Evolutionary conservation across 2,888 invertebrate genomes (phyloP).

Genomic region (Brachypterus glaber): DNA sequence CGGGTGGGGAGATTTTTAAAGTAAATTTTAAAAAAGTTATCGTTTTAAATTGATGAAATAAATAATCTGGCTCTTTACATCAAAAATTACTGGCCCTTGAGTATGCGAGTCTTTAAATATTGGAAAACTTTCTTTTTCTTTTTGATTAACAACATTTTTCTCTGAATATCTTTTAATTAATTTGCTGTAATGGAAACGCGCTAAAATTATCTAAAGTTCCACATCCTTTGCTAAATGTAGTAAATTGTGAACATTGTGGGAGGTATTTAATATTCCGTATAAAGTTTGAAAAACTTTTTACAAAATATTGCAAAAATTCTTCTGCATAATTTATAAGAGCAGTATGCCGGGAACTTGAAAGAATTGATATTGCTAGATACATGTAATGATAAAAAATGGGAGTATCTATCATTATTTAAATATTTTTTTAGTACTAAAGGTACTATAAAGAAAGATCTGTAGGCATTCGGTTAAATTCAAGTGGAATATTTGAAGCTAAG

Average conservation of each 20-base stretch:
- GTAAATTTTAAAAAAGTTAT: not conserved
- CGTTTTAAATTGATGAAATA: not conserved
- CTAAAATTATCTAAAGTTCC: not conserved
- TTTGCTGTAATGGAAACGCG: not conserved
- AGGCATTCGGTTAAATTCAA: not conserved
- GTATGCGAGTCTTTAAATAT: not conserved
- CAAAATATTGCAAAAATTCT: not conserved
- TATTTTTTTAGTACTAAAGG: not conserved
- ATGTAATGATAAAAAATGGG: not conserved
- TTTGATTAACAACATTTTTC: not conserved
- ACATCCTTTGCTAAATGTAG: not conserved
- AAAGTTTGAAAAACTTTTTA: not conserved
- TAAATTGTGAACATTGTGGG: not conserved
- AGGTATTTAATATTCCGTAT: not conserved
- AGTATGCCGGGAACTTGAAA: not conserved
- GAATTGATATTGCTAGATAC: constrained; percentile 1
- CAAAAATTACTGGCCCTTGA: not conserved
- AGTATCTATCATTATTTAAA: not conserved
- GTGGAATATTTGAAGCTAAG: not conserved
- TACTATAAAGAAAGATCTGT: not conserved
- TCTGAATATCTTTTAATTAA: constrained; percentile 1
- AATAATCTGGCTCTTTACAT: not conserved
- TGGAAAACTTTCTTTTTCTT: not conserved
- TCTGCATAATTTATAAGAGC: not conserved
- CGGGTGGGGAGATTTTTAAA: not conserved